Evolutionary conservation across 2,888 invertebrate species (phyloP).

Genomic region (Apamea epomidion): DNA sequence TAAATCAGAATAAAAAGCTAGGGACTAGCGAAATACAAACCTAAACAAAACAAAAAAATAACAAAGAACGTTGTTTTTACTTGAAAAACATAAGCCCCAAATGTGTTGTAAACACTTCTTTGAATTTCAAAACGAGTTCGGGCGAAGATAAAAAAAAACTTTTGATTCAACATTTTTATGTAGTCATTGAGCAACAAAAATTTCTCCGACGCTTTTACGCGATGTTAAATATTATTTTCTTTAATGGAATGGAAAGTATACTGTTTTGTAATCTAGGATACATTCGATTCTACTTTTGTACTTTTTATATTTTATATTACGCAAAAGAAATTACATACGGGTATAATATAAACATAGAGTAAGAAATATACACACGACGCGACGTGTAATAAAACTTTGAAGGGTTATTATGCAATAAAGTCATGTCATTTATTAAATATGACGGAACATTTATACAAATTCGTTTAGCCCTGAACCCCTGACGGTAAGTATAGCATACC

Average conservation of each 20-base stretch:
- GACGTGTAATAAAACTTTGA: not conserved
- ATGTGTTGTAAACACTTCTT: slow-evolving; percentile 8
- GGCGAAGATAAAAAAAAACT: slow-evolving; percentile 16
- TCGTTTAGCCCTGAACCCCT: no score
- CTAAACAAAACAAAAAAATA: not conserved
- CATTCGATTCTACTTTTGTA: no score
- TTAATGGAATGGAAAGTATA: not conserved
- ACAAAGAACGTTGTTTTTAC: not conserved
- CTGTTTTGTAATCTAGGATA: not conserved
- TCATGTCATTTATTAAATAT: not conserved
- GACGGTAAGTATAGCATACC: not conserved
- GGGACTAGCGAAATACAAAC: not conserved
- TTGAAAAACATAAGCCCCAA: not conserved
- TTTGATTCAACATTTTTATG: not conserved
- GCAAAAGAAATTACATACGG: no score
- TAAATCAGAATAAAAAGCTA: not conserved
- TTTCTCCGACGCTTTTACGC: not conserved
- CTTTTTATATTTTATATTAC: no score
- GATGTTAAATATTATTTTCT: not conserved
- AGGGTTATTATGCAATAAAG: not conserved
- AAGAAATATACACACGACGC: not conserved
- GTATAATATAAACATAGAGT: no score
- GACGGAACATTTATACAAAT: not conserved
- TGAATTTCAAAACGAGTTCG: slow-evolving; percentile 21
- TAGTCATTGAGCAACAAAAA: slow-evolving; percentile 12